These are phyloP conservation scores for Drosophila putrida DNA, from an alignment of 2,888 invertebrate species.

Conservation along the genomic window DNA sequence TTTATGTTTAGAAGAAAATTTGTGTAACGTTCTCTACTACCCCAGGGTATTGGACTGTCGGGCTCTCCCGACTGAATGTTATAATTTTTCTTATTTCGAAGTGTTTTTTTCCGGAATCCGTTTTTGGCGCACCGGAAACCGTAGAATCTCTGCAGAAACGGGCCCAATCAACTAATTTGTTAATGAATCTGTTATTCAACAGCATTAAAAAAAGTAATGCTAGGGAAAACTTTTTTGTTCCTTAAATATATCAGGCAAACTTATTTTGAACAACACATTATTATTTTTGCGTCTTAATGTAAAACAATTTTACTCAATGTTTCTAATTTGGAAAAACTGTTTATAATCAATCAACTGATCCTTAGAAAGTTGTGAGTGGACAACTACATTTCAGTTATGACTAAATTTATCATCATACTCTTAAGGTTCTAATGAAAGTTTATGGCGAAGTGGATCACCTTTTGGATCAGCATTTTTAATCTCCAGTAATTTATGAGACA, in stretches of 20 bases:
- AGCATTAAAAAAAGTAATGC: too few relatives aligned
- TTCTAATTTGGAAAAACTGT: slow-evolving; percentile 38
- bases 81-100: too few relatives aligned
- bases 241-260: slow-evolving; percentile 86
- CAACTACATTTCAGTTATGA: slow-evolving; percentile 69
- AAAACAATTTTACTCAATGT: slow-evolving; percentile 85
- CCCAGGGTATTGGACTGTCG: too few relatives aligned
- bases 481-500: slow-evolving; percentile 77
- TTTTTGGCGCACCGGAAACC: too few relatives aligned
- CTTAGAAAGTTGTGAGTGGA: slow-evolving; percentile 36
- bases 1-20: too few relatives aligned
- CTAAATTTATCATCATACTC: slow-evolving; percentile 73
- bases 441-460: slow-evolving; percentile 73
- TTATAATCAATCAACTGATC: slow-evolving; percentile 1
- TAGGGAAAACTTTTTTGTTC: too few relatives aligned
- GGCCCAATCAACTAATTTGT: too few relatives aligned
- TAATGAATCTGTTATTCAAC: too few relatives aligned
- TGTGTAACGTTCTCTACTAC: too few relatives aligned
- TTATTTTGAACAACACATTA: slow-evolving; percentile 79
- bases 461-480: slow-evolving; percentile 25
- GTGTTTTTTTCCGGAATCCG: too few relatives aligned
- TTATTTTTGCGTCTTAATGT: slow-evolving; percentile 85
- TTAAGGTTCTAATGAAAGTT: slow-evolving; percentile 72
- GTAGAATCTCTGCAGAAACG: too few relatives aligned
- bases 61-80: too few relatives aligned